A percentile compares a stretch with the other conserved stretches of the same genome.
These are phyloP conservation scores for Vanessa cardui DNA, from an alignment of 2,888 invertebrate species.

Conservation along the genomic window DNA sequence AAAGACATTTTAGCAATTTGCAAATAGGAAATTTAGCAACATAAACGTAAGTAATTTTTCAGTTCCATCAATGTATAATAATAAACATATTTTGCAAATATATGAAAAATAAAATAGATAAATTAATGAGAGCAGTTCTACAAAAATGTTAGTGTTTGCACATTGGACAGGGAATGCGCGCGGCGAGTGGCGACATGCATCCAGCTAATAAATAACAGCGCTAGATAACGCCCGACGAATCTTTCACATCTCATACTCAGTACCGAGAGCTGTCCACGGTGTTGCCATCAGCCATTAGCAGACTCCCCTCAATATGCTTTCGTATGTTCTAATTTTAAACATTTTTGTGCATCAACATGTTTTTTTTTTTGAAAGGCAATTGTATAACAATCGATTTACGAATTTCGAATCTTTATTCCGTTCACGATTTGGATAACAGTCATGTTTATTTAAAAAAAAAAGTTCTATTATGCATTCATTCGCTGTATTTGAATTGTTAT, in stretches of 20 bases:
- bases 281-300: not conserved
- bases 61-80: too few relatives aligned
- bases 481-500: too few relatives aligned
- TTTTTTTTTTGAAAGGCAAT: not conserved
- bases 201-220: conserved; percentile 74
- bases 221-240: conserved; percentile 51
- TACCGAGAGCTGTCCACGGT: conserved; percentile 9
- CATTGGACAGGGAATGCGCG: conserved; percentile 66
- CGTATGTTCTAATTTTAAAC: conserved; percentile 1
- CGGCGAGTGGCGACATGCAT: conserved; percentile 64
- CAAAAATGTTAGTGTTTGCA: conserved; percentile 50
- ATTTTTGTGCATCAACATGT: not conserved
- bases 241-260: conserved; percentile 44
- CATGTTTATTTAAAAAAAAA: too few relatives aligned
- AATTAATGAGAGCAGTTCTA: conserved; percentile 1
- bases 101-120: not conserved
- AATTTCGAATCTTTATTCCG: too few relatives aligned
- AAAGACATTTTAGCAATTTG: too few relatives aligned
- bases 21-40: too few relatives aligned
- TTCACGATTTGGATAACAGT: too few relatives aligned
- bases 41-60: too few relatives aligned
- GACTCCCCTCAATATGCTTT: not conserved
- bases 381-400: not conserved
- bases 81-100: not conserved
- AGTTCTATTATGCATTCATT: too few relatives aligned